phyloP scores from a whole-genome alignment of 2,797 vertebrate genomes.

The Margarornis squamiger region DNA sequence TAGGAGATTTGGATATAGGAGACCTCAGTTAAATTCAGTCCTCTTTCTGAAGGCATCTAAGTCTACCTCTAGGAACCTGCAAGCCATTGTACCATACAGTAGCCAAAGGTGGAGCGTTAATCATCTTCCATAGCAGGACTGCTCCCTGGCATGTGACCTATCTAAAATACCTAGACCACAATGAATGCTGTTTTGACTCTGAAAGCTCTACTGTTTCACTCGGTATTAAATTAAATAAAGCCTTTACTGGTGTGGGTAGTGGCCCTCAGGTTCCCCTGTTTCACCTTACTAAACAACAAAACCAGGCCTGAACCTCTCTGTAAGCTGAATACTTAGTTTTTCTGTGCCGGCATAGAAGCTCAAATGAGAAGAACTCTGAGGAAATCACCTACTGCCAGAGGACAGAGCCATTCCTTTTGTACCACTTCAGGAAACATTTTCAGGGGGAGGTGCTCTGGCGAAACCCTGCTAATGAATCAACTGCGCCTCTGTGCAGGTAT shows the following conservation, averaged over 20 bases:
- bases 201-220: neutral
- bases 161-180: neutral
- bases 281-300: neutral
- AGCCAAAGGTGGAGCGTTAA: accelerated
- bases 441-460: neutral
- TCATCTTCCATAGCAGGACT: neutral
- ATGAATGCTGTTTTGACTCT: neutral
- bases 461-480: neutral
- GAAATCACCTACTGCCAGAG: neutral
- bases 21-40: neutral
- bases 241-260: neutral
- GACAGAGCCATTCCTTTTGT: neutral
- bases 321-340: neutral
- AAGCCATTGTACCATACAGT: neutral
- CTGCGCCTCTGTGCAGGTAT: neutral
- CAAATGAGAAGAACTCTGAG: neutral
- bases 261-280: neutral
- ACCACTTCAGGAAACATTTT: neutral
- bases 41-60: neutral
- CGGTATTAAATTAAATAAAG: neutral
- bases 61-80: neutral
- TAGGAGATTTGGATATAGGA: neutral
- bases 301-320: neutral
- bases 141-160: neutral
- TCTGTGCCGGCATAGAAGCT: neutral